phyloP scores from a whole-genome alignment of 2,888 invertebrate species.

The Apoderus coryli region DNA sequence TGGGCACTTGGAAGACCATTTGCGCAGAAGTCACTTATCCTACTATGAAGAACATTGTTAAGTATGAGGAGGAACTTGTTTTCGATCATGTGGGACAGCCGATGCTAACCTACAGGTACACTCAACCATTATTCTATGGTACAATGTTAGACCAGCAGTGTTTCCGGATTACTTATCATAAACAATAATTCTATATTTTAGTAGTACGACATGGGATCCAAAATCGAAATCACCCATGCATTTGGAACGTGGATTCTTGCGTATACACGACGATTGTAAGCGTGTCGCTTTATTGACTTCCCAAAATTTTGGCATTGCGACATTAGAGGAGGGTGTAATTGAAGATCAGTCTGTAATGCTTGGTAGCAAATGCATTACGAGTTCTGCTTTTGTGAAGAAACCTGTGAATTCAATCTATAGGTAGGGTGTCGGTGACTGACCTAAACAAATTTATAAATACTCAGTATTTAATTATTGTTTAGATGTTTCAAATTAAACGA shows the following conservation, averaged over 20 bases:
- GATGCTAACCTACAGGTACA: too few species aligned
- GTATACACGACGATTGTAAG: conserved; percentile 40
- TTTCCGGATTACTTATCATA: too few species aligned
- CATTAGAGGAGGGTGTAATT: conserved; percentile 42
- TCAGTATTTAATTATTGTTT: too few species aligned
- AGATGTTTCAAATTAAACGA: conserved; percentile 2
- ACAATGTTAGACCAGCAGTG: too few species aligned
- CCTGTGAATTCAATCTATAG: too few species aligned
- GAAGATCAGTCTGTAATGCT: conserved; percentile 27
- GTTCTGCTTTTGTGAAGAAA: conserved; percentile 39
- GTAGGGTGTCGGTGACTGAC: too few species aligned
- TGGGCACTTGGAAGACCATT: not conserved
- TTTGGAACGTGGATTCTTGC: conserved; percentile 44
- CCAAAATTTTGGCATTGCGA: conserved; percentile 47
- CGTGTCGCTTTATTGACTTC: conserved; percentile 40
- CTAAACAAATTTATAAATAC: too few species aligned
- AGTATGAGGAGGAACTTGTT: not conserved
- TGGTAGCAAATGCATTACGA: conserved; percentile 33
- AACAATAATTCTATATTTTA: conserved; percentile 44
- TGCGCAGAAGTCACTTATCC: not conserved
- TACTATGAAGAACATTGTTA: not conserved
- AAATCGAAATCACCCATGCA: conserved; percentile 43
- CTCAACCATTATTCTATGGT: too few species aligned
- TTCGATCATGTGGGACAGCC: not conserved
- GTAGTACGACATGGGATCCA: conserved; percentile 38